Percentiles rank a stretch among this genome's conserved stretches.
These are phyloP conservation scores for Nothoprocta pentlandii DNA, from an alignment of 2,113 vertebrate species.

Conservation along the genomic window DNA sequence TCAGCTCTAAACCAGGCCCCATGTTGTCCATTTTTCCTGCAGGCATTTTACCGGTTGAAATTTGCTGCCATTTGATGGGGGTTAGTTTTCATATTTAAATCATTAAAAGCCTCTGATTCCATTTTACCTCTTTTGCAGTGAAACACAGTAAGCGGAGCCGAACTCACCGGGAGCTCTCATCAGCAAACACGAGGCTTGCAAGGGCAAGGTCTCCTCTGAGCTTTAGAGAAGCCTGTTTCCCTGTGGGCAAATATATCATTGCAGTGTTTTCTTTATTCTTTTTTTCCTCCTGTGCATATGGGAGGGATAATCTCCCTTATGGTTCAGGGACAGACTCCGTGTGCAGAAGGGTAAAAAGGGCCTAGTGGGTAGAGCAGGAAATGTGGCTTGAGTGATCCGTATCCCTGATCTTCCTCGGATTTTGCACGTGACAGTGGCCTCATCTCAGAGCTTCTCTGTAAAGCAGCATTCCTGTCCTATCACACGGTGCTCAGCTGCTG, in stretches of 20 bases:
- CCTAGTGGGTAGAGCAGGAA: background rate
- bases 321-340: background rate
- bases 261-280: constrained; percentile 67
- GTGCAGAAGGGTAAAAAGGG: background rate
- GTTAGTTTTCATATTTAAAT: background rate
- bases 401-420: constrained; percentile 38
- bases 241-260: constrained; percentile 69
- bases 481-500: constrained; percentile 59
- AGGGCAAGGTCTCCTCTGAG: constrained; percentile 69
- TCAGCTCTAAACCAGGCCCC: background rate
- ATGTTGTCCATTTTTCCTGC: background rate
- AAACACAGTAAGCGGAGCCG: background rate
- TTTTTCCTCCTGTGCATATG: background rate
- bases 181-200: constrained; percentile 66
- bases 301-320: constrained; percentile 33
- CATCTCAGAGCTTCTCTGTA: background rate
- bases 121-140: constrained; percentile 40
- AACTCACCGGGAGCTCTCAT: constrained; percentile 55
- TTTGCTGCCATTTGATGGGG: constrained; percentile 17
- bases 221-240: constrained; percentile 53
- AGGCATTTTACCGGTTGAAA: constrained; percentile 14
- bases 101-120: constrained; percentile 40
- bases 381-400: constrained; percentile 3
- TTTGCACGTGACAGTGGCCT: background rate
- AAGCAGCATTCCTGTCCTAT: background rate